Evolutionary conservation across 2,797 vertebrate species (phyloP).

Genomic region (Prionace glauca): DNA sequence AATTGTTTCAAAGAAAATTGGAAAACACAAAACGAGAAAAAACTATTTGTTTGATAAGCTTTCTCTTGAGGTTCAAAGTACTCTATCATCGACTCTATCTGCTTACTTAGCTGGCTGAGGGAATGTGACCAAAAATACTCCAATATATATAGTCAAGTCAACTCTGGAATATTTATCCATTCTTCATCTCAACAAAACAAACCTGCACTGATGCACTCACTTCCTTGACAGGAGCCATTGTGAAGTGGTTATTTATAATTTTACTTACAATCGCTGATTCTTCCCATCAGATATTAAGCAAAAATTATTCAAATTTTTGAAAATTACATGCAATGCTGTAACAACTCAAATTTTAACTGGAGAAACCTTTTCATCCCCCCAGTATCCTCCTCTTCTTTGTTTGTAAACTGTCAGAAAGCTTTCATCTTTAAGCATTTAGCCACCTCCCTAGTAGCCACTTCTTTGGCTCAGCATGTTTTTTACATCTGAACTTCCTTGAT

Average conservation of each 20-base stretch:
- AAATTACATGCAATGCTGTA: background rate
- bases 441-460: background rate
- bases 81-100: background rate
- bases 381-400: background rate
- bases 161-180: background rate
- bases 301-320: background rate
- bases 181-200: background rate
- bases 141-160: background rate
- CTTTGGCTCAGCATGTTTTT: background rate
- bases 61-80: background rate
- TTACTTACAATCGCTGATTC: background rate
- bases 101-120: background rate
- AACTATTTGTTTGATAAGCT: background rate
- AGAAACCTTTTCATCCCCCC: background rate
- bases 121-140: background rate
- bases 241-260: background rate
- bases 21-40: background rate
- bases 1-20: background rate
- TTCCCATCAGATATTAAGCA: background rate
- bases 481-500: background rate
- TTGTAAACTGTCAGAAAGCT: background rate
- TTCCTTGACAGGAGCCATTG: background rate
- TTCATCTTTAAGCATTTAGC: background rate
- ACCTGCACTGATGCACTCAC: background rate
- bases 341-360: background rate